Conservation (phyloP, 2,797 vertebrate genomes). For the Poeciliopsis turneri region DNA sequence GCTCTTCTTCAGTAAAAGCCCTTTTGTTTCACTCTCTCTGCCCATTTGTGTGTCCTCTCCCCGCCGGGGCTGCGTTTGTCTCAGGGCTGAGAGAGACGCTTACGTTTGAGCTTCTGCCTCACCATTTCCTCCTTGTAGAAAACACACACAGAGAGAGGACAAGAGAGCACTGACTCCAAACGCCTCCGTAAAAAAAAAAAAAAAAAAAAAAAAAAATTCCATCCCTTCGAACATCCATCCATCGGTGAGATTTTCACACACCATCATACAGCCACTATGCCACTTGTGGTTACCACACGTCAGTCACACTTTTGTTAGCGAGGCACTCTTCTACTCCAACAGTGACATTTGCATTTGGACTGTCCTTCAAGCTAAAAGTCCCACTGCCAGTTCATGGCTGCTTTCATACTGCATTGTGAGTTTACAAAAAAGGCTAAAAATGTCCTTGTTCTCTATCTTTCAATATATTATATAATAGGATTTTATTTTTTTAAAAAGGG, state of each 20-base stretch:
- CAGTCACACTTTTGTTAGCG: conserved; percentile 68
- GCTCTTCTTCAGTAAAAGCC: conserved; percentile 41
- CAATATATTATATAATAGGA: conserved; percentile 94
- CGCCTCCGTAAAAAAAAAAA: conserved; percentile 44
- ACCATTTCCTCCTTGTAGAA: conserved; percentile 80
- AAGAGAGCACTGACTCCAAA: conserved; percentile 64
- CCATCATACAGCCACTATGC: conserved; percentile 35
- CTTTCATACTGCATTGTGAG: conserved; percentile 46
- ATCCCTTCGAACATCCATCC: conserved; percentile 41
- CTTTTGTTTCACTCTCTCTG: conserved; percentile 38
- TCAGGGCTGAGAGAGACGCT: conserved; percentile 82
- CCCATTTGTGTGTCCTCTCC: conserved; percentile 41
- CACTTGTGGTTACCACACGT: conserved; percentile 57
- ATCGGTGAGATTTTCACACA: conserved; percentile 34
- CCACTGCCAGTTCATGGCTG: conserved; percentile 50
- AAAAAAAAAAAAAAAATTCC: conserved; percentile 46
- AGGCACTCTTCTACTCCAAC: conserved; percentile 53
- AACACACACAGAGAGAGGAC: conserved; percentile 59
- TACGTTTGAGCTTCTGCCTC: conserved; percentile 81
- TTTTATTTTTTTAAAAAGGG: conserved; percentile 75
- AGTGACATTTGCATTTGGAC: conserved; percentile 43
- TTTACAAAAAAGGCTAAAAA: conserved; percentile 55
- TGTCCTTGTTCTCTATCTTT: conserved; percentile 70
- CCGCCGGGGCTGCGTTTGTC: conserved; percentile 37
- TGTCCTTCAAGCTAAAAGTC: conserved; percentile 67